Evolutionary conservation across 2,113 vertebrate genomes (phyloP), one percentile per base, ranked within the genome.

Genomic region (Bucco capensis): DNA sequence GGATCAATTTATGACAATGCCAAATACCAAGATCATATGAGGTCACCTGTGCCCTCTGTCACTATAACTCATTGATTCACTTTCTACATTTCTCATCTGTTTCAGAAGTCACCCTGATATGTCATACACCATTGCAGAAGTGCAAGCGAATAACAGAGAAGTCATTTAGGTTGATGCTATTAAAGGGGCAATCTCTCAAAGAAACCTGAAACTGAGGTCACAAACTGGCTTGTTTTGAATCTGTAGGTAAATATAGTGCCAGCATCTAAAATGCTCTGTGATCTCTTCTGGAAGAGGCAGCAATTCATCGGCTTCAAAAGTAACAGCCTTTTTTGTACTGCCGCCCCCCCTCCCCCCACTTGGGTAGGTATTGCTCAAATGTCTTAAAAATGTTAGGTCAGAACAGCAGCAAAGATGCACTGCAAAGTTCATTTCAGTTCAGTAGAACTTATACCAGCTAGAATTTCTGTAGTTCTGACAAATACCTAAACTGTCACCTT

Each of bases 31-130:
- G 30, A 2, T 76, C 24, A 61, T 21, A 35, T 31, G n/a, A 12
- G 15, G 3, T 28, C 62, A 11, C 5, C 7, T 5, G 0, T 47
- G 19, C 5, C 47, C 9, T 71, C 24, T 3, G 15, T 25, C 10
- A 2, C 17, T 40, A 4, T 19, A 74, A 31, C 23, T 46, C 28
- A 49, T 49, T 79, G 8, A 2, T 12, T 73, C 3, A 12, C 13
- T 61, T 80, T 51, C 50, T 70, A 25, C 8, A 57, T 62, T 38
- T 49, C 21, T 5, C 14, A n/a, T 4, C 4, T 54, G 27, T 38
- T 77, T 31, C 60, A 47, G n/a, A 77, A 76, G 24, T 69, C 3
- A 4, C 18, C 37, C 33, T 80, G 37, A 69, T 54, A 47, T 49
- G 33, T 38, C 31, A 49, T 67, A 71, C 33, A 30, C 15, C 67